Conservation (phyloP, 2,888 invertebrate species). For the Cactoblastis cactorum region DNA sequence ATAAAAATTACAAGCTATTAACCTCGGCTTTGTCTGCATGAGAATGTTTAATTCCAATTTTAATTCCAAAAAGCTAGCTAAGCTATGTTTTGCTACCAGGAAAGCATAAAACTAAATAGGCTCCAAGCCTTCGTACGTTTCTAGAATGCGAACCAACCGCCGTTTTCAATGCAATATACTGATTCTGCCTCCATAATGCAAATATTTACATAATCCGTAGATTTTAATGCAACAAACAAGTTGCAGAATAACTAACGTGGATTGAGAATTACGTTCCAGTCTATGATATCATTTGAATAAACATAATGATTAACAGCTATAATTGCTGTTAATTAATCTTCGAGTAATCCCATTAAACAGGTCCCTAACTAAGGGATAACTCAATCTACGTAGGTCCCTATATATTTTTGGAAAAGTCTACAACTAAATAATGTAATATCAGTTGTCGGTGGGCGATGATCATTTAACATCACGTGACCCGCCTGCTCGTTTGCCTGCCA, state of each 20-base stretch:
- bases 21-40: background rate
- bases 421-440: too few relatives aligned
- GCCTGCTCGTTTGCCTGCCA: too few relatives aligned
- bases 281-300: background rate
- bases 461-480: too few relatives aligned
- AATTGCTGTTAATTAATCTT: background rate
- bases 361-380: too few relatives aligned
- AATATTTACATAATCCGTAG: slow-evolving; percentile 10
- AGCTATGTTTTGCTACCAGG: background rate
- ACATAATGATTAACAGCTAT: background rate
- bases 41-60: too few relatives aligned
- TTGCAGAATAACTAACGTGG: background rate
- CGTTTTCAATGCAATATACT: background rate
- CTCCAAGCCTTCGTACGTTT: background rate
- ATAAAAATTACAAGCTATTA: too few relatives aligned
- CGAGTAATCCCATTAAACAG: background rate
- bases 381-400: too few relatives aligned
- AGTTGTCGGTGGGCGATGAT: too few relatives aligned
- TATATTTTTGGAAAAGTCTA: too few relatives aligned
- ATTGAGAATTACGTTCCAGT: background rate
- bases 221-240: slow-evolving; percentile 11
- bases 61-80: too few relatives aligned
- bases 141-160: background rate
- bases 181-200: slow-evolving; percentile 1
- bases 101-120: background rate